Conservation (phyloP, 2,888 invertebrate genomes). For the Octodonta nipae region DNA sequence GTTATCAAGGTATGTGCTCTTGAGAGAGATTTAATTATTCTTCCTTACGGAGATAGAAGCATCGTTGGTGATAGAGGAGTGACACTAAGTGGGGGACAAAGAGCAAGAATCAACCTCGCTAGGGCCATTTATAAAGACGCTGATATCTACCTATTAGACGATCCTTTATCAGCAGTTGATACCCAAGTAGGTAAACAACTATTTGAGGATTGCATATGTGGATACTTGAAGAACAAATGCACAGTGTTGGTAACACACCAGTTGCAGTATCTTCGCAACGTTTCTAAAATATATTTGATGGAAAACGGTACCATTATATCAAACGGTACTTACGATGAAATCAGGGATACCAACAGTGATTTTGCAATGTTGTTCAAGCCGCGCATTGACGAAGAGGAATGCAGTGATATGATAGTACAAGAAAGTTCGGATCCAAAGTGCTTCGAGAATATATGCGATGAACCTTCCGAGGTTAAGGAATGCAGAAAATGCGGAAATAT, state of each 20-base stretch:
- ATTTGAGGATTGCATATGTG: constrained; percentile 56
- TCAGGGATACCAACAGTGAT: constrained; percentile 38
- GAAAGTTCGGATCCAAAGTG: constrained; percentile 10
- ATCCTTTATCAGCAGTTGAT: constrained; percentile 70
- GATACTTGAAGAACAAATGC: constrained; percentile 45
- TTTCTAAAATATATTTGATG: constrained; percentile 50
- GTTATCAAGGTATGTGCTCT: constrained; percentile 51
- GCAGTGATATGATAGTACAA: constrained; percentile 14
- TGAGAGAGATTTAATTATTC: constrained; percentile 51
- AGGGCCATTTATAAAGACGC: constrained; percentile 66
- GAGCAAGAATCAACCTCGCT: constrained; percentile 63
- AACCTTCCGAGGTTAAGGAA: constrained; percentile 16
- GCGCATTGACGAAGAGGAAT: constrained; percentile 18
- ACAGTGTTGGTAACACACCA: constrained; percentile 74
- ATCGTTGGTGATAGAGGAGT: constrained; percentile 67
- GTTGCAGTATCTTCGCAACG: constrained; percentile 58
- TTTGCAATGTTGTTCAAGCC: constrained; percentile 40
- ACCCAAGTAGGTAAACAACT: constrained; percentile 61
- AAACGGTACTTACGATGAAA: constrained; percentile 38
- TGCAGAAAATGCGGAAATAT: constrained; percentile 39
- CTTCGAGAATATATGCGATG: constrained; percentile 11
- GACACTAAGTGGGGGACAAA: constrained; percentile 67
- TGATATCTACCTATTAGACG: constrained; percentile 64
- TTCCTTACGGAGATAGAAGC: constrained; percentile 60
- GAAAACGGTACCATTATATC: constrained; percentile 43